phyloP scores from a whole-genome alignment of 2,113 vertebrate genomes.

The Agapornis roseicollis region DNA sequence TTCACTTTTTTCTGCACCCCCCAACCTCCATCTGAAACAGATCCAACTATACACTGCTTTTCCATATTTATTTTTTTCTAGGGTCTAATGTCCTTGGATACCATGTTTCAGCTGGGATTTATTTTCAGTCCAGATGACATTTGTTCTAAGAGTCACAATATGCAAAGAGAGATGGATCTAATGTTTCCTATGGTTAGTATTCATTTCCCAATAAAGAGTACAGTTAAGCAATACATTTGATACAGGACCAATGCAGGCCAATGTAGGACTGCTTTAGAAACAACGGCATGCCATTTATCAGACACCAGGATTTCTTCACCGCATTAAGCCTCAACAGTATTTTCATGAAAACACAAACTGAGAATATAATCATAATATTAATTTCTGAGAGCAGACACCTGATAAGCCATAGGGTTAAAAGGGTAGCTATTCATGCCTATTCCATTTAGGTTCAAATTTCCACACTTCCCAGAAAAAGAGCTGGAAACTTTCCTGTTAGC shows the following conservation, averaged over 20 bases:
- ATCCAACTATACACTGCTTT: neutral
- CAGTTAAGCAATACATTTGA: neutral
- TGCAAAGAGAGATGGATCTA: neutral
- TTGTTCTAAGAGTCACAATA: neutral
- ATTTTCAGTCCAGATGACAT: neutral
- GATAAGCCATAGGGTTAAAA: neutral
- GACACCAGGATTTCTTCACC: neutral
- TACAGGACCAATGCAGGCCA: neutral
- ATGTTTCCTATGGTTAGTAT: neutral
- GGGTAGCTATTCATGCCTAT: neutral
- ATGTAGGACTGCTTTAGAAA: neutral
- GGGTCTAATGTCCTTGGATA: neutral
- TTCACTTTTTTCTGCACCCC: neutral
- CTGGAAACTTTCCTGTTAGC: neutral
- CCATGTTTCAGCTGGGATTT: neutral
- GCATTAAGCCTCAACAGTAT: neutral
- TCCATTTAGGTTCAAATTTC: neutral
- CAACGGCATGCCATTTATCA: neutral
- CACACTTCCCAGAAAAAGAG: neutral
- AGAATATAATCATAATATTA: neutral
- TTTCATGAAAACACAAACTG: neutral
- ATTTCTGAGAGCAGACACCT: neutral
- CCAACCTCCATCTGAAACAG: neutral
- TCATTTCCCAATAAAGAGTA: neutral
- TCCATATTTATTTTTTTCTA: neutral